These are phyloP conservation scores for Coranthus polyacanthus DNA, from an alignment of 2,797 vertebrate species.

Conservation along the genomic window DNA sequence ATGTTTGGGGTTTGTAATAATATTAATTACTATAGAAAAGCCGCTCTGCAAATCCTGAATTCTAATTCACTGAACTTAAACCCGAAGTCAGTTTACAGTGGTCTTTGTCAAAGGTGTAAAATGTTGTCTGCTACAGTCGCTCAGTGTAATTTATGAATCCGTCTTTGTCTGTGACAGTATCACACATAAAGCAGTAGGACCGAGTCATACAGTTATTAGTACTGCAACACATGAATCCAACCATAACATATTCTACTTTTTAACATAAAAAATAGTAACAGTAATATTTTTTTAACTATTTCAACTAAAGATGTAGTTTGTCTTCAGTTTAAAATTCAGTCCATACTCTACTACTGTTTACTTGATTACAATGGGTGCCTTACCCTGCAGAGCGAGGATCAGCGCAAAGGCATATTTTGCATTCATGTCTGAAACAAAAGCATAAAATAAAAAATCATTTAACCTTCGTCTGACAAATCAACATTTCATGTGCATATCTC, in stretches of 20 bases:
- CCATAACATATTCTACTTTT: background rate
- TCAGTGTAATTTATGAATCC: background rate
- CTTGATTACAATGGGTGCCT: slow-evolving; percentile 50
- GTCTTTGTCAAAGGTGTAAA: background rate
- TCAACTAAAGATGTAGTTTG: background rate
- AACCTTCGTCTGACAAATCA: background rate
- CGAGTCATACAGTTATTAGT: background rate
- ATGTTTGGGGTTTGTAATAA: background rate
- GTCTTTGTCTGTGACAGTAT: background rate
- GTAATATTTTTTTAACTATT: background rate
- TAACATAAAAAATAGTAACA: too few relatives aligned
- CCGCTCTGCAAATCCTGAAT: background rate
- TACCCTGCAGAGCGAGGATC: slow-evolving; percentile 86
- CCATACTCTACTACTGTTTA: background rate
- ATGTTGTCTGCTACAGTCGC: background rate
- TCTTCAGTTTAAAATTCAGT: background rate
- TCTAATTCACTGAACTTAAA: background rate
- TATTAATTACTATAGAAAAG: background rate
- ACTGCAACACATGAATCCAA: background rate
- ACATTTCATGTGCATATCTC: background rate
- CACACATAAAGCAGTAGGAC: slow-evolving; percentile 1
- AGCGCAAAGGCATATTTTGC: slow-evolving; percentile 78
- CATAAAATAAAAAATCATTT: background rate
- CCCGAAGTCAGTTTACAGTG: background rate
- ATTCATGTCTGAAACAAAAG: slow-evolving; percentile 82